Conservation (phyloP, 2,797 vertebrate species). For the Poecilia velifera region DNA sequence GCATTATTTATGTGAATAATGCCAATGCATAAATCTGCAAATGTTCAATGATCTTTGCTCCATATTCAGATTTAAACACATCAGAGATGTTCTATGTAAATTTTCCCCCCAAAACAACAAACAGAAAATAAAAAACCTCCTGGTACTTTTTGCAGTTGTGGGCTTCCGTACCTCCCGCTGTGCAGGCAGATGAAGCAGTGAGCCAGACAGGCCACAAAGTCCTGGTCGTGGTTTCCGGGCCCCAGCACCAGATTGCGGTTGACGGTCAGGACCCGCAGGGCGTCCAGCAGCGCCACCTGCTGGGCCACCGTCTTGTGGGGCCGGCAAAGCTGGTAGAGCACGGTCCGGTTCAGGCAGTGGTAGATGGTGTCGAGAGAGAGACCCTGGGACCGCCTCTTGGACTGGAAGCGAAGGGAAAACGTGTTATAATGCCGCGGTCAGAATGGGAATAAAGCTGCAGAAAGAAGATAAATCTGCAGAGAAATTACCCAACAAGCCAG, state of each 20-base stretch:
- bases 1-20: background rate
- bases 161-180: conserved; percentile 86
- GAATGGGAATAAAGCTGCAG: conserved; percentile 7
- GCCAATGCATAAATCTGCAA: background rate
- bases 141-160: background rate
- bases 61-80: background rate
- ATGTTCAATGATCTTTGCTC: background rate
- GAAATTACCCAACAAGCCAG: background rate
- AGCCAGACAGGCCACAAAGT: conserved; percentile 96
- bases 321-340: conserved; percentile 96
- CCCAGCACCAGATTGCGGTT: conserved; percentile 97
- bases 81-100: background rate
- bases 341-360: conserved; percentile 97
- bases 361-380: conserved; percentile 94
- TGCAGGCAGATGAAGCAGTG: conserved; percentile 97
- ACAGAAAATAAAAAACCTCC: background rate
- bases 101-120: background rate
- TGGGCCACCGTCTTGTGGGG: conserved; percentile 97
- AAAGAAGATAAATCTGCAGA: background rate
- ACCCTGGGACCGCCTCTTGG: conserved; percentile 95
- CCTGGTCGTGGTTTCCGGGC: conserved; percentile 97
- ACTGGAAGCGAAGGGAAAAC: conserved; percentile 72
- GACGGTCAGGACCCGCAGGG: conserved; percentile 92
- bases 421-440: background rate
- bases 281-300: conserved; percentile 95